A percentile compares a stretch with the other conserved stretches of the same genome.
phyloP scores from a whole-genome alignment of 2,113 vertebrate genomes.

The Nothocercus nigrocapillus region DNA sequence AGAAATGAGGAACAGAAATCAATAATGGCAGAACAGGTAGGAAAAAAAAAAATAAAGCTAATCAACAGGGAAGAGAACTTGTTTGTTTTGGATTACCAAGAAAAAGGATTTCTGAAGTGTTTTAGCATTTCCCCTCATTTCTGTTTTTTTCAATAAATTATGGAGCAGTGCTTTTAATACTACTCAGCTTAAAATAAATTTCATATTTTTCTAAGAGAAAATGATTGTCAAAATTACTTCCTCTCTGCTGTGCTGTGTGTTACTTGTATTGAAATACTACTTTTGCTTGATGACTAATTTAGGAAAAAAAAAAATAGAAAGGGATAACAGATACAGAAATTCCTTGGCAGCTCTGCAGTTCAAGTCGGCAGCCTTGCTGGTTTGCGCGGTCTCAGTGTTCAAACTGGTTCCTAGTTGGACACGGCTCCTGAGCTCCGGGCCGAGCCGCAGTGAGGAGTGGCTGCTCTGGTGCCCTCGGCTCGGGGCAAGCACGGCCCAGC shows the following conservation, averaged over 20 bases:
- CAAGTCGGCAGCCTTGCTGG: constrained; percentile 3
- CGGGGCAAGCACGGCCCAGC: not conserved
- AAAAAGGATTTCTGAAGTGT: not conserved
- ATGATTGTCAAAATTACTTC: not conserved
- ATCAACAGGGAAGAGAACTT: not conserved
- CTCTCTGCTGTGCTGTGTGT: not conserved
- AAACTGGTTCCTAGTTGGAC: not conserved
- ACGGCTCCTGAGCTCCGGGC: not conserved
- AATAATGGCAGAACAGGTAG: not conserved
- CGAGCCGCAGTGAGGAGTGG: not conserved
- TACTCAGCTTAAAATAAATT: not conserved
- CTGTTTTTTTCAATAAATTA: not conserved
- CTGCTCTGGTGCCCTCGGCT: not conserved
- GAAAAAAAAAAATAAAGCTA: not conserved
- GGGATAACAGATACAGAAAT: constrained; percentile 24
- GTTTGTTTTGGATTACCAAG: not conserved
- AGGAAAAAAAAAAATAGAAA: not conserved
- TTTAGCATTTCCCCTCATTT: not conserved
- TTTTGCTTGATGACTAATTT: not conserved
- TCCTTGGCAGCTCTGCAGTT: constrained; percentile 17
- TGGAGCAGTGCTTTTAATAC: not conserved
- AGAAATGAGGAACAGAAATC: not conserved
- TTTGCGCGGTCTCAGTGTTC: not conserved
- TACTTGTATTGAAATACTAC: not conserved
- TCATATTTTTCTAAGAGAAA: not conserved